Conservation (phyloP, 2,888 invertebrate species). For the Thereva nobilitata region DNA sequence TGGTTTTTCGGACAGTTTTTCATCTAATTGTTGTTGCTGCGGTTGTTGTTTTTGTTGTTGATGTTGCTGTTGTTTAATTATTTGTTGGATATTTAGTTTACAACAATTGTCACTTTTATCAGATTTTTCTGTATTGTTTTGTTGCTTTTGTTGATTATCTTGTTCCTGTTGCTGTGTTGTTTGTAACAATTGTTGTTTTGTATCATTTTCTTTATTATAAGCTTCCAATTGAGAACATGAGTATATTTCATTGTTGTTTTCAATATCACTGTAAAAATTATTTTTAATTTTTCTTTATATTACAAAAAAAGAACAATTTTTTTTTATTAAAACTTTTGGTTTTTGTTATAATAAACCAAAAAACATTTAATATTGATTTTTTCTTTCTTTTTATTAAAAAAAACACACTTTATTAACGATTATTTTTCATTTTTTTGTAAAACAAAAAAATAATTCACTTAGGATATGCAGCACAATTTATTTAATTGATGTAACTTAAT, state of each 20-base stretch:
- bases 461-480: no score
- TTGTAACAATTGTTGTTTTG: slow-evolving; percentile 31
- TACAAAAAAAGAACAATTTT: not conserved
- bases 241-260: slow-evolving; percentile 59
- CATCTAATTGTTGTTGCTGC: slow-evolving; percentile 18
- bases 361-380: not conserved
- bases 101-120: slow-evolving; percentile 15
- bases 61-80: slow-evolving; percentile 28
- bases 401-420: no score
- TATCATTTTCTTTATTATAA: slow-evolving; percentile 47
- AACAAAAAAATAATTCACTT: no score
- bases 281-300: slow-evolving; percentile 19
- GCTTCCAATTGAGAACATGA: slow-evolving; percentile 59
- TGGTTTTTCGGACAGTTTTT: slow-evolving; percentile 10
- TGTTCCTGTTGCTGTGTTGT: slow-evolving; percentile 41
- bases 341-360: not conserved
- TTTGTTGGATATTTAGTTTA: slow-evolving; percentile 40
- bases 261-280: slow-evolving; percentile 56
- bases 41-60: slow-evolving; percentile 37
- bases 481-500: no score
- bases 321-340: not conserved
- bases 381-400: not conserved
- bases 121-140: slow-evolving; percentile 17
- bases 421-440: no score
- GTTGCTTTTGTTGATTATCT: slow-evolving; percentile 26